These are phyloP conservation scores for Harpagifer antarcticus DNA, from an alignment of 2,797 vertebrate genomes.

Conservation along the genomic window DNA sequence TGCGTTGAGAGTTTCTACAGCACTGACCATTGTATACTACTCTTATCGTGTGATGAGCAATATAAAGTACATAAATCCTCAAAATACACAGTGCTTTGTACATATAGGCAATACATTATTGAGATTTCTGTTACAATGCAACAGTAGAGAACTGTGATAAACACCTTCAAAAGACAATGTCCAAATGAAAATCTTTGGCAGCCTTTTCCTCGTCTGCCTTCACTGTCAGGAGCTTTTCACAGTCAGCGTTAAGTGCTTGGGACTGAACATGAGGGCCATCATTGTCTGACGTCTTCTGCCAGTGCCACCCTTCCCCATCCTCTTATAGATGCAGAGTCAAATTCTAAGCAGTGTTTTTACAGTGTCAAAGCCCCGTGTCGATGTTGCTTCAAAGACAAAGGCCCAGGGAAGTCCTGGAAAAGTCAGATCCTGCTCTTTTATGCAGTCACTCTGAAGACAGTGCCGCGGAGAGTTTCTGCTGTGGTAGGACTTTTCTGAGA, in stretches of 20 bases:
- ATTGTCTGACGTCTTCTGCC: slow-evolving; percentile 57
- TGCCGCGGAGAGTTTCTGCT: slow-evolving; percentile 54
- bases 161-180: slow-evolving; percentile 31
- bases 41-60: neutral
- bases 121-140: slow-evolving; percentile 29
- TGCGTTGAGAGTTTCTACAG: neutral
- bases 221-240: slow-evolving; percentile 56
- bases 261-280: slow-evolving; percentile 67
- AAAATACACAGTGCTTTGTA: neutral
- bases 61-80: neutral
- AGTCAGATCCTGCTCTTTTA: slow-evolving; percentile 52
- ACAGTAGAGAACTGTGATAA: slow-evolving; percentile 33
- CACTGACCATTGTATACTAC: neutral
- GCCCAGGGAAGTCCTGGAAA: slow-evolving; percentile 42
- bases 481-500: slow-evolving; percentile 57
- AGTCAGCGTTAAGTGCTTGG: slow-evolving; percentile 60
- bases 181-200: slow-evolving; percentile 8
- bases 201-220: slow-evolving; percentile 53
- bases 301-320: slow-evolving; percentile 56
- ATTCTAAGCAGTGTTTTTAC: slow-evolving; percentile 57
- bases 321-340: slow-evolving; percentile 44
- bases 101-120: neutral
- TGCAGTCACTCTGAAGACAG: slow-evolving; percentile 54
- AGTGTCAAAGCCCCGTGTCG: slow-evolving; percentile 56
- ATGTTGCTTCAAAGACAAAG: slow-evolving; percentile 62